Evolutionary conservation across 2,113 vertebrate species (phyloP).

Genomic region (Oriolus oriolus): DNA sequence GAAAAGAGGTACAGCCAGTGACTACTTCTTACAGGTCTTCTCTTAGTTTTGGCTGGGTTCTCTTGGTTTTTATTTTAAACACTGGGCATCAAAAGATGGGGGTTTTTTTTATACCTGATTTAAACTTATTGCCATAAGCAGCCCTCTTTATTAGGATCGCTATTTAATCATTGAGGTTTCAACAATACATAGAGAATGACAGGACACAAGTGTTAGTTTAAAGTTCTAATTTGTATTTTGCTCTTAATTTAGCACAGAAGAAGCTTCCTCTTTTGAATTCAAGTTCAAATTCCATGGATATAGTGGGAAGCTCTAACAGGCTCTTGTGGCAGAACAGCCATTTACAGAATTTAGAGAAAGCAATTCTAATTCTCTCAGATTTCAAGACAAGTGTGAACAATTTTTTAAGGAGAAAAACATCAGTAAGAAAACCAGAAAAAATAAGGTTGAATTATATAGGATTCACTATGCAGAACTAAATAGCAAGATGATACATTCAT

Average conservation of each 20-base stretch:
- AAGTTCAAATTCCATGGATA: background rate
- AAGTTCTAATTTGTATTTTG: background rate
- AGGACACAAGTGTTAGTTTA: background rate
- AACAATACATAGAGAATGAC: background rate
- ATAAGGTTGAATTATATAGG: background rate
- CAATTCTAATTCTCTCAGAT: background rate
- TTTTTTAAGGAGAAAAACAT: background rate
- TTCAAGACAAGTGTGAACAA: background rate
- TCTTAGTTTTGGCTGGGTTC: background rate
- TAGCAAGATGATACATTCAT: background rate
- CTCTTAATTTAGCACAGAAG: background rate
- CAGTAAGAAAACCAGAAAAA: background rate
- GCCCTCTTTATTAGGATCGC: background rate
- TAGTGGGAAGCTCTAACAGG: background rate
- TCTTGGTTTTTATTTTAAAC: background rate
- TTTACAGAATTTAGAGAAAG: background rate
- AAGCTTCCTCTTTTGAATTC: background rate
- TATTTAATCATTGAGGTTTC: background rate
- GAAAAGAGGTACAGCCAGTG: background rate
- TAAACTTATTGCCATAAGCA: background rate
- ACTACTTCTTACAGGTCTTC: background rate
- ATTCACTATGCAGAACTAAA: background rate
- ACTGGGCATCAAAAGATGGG: background rate
- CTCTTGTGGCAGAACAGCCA: background rate
- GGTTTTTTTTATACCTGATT: accelerated